Base-by-base conservation (phyloP, 2,888 invertebrate genomes). In the Synanthedon andrenaeformis region DNA sequence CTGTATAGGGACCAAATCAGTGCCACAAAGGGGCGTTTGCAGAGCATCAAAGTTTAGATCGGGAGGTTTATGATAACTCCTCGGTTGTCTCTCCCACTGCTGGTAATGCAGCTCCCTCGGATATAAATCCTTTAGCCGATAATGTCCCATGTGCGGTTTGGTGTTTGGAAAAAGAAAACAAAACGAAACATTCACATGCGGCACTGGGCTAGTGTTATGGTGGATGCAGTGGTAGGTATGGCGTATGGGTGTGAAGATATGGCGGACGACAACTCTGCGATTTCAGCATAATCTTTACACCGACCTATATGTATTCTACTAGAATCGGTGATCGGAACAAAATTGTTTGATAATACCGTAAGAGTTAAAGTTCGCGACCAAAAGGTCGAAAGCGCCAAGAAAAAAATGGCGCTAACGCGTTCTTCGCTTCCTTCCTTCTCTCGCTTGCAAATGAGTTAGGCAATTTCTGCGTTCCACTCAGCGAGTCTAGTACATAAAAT, bases 21-120 rank as follows among this genome's bases (percentile, higher is more conserved):
- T 86, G 80, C 75, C 79, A 83, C 85, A 83, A 64, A 82, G 62
- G 76, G 89, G 82, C 77, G 84, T 79, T 69, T 76, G 70, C 74
- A 82, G 75, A 72, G 83, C 85, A 64, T 86, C 85, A 82, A 88
- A 88, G 76, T 81, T 84, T 80, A 88, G 83, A 72, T 88, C 87
- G 69, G 87, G 88, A 76, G 87, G 87, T 79, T 87, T 88, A 81
- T 83, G 86, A 80, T 86, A 86, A 80, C 85, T 86, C 77, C 90
- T 86, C 69, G 90, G 88, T 75, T 90, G 90, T 79, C 91, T 82
- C 84, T 91, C 91, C 91, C 91, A 91, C 63, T 90, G 91, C 84
- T 92, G 92, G 86, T 91, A 92, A 89, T 91, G 75, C 59, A 67
- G 82, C 80, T 86, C 84, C 82, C 83, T 82, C 84, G 85, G 82